phyloP scores from a whole-genome alignment of 2,113 vertebrate genomes.

The Sisor rabdophorus region DNA sequence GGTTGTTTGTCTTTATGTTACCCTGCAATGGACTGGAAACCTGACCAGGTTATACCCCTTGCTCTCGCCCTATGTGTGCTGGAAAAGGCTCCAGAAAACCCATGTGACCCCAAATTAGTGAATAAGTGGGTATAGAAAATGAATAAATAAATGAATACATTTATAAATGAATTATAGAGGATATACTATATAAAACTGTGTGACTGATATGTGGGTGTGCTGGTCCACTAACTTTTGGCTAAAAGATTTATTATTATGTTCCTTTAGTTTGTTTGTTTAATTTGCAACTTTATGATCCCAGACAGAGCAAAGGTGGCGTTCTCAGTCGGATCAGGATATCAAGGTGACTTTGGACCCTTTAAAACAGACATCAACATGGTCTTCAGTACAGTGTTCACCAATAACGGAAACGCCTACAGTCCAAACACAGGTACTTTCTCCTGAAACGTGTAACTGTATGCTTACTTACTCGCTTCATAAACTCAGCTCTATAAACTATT shows the following conservation, averaged over 20 bases:
- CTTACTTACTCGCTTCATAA: not conserved
- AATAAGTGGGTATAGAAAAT: no score
- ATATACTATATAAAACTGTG: no score
- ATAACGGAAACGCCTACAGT: constrained; percentile 28
- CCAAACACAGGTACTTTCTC: constrained; percentile 13
- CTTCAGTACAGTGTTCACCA: constrained; percentile 18
- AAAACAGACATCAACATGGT: not conserved
- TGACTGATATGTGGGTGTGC: no score
- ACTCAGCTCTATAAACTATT: not conserved
- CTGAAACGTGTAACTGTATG: not conserved
- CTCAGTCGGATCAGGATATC: not conserved
- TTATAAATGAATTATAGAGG: no score
- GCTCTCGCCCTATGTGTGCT: no score
- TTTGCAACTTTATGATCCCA: not conserved
- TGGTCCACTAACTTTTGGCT: no score
- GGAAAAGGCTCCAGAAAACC: no score
- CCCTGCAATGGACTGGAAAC: no score
- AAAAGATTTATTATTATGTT: not conserved
- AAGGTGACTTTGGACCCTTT: not conserved
- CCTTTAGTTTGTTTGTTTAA: not conserved
- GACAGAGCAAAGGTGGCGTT: constrained; percentile 21
- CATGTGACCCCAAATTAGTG: no score
- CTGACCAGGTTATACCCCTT: no score
- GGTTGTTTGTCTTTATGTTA: no score
- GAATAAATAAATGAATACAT: no score